Base-by-base conservation (phyloP, 2,888 invertebrate species). In the Asteroscopus sphinx region DNA sequence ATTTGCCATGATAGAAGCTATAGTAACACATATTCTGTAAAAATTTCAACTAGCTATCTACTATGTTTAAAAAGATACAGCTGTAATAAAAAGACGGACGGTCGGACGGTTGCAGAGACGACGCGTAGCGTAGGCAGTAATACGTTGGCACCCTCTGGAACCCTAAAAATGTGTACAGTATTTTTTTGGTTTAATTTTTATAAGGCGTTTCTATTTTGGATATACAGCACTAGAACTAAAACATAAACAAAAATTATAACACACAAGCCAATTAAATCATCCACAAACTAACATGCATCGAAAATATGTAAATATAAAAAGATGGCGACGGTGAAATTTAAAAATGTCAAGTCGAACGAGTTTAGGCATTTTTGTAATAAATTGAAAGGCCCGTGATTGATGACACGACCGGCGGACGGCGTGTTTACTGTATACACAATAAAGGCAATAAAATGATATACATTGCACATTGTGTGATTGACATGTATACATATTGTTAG, bases 351-450 rank as follows among this genome's bases (percentile, higher is more conserved):
- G 63, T 63, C 56, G 44, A 66, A 48, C 78, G 73, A 77, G 79
- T 77, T 86, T 85, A 82, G 83, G 80, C 72, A 78, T 82, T 85
- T 84, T 82, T 79, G 79, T 84, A 80, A 86, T 87, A 87, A 83
- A 89, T 88, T 87, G 86, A 83, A 85, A 81, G 80, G 70, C 68
- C 36, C 55, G 67, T 87, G 87, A 89, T 89, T 87, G 87, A 88
- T 88, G 83, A 75, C 63, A 71, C 73, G 64, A 49, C 60, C 47
- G 60, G 32, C 63, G 64, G 48, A 40, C 44, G 61, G 36, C 69
- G 47, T 73, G 70, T 72, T 70, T 76, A 60, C 59, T 54, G 40
- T 68, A 57, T 62, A 71, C 70, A 75, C 70, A 74, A 76, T 80
- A 79, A 72, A 76, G 68, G 68, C 71, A 74, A 76, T 74, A 76